phyloP scores from a whole-genome alignment of 2,888 invertebrate genomes.

The Euproctis similis region DNA sequence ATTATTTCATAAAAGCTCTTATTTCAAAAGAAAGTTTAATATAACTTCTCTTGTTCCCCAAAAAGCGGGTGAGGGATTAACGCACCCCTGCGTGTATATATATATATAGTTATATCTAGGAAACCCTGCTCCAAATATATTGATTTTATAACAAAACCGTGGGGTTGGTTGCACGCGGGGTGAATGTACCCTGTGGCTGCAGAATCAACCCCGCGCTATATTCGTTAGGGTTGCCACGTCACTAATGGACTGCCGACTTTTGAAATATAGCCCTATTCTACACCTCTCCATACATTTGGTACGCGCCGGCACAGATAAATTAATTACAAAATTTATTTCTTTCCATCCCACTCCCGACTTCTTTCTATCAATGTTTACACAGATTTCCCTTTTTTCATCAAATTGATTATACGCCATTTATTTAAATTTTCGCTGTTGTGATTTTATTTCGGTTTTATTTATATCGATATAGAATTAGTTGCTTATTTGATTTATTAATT shows the following conservation, averaged over 20 bases:
- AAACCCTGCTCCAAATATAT: conserved; percentile 62
- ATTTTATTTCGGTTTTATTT: not conserved
- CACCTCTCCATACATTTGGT: conserved; percentile 55
- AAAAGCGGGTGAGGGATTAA: conserved; percentile 11
- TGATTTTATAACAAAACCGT: conserved; percentile 74
- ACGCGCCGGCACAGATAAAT: conserved; percentile 40
- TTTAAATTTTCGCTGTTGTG: not conserved
- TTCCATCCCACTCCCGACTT: conserved; percentile 19
- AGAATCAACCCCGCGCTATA: conserved; percentile 65
- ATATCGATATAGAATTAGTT: too few species aligned
- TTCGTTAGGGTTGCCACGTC: conserved; percentile 64
- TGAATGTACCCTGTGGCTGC: conserved; percentile 72
- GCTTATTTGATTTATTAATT: too few species aligned
- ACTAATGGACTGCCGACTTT: conserved; percentile 66
- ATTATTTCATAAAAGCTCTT: not conserved
- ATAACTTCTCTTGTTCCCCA: not conserved
- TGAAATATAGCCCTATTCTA: conserved; percentile 67
- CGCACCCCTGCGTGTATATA: conserved; percentile 18
- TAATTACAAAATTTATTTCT: conserved; percentile 31
- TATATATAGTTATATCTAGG: conserved; percentile 41
- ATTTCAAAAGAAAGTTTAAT: not conserved
- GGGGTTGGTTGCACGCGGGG: conserved; percentile 68
- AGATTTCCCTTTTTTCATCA: conserved; percentile 2
- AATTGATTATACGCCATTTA: conserved; percentile 1
- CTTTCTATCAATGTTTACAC: not conserved